Evolutionary conservation across 2,797 vertebrate species (phyloP), one percentile per base, ranked within the genome.

Genomic region (Cottoperca gobio): DNA sequence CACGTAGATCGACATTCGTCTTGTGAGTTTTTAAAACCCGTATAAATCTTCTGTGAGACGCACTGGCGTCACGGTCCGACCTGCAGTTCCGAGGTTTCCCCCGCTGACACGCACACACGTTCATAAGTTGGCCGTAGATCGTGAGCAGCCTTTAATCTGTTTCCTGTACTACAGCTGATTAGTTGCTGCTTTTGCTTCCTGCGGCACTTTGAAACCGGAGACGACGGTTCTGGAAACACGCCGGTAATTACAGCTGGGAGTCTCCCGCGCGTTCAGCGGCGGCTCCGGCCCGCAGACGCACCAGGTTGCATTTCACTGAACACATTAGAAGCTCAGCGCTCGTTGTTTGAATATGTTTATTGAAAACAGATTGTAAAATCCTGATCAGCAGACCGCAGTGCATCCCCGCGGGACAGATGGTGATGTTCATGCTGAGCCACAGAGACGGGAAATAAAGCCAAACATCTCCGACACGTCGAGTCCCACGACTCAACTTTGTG

Each of bases 381-480:
- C 78, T 54, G 70, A 77, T 71, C 71, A 69, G 85, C 53, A 69
- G 81, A 87, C 73, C 81, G 14, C 85, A 58, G 62, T 66, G 81
- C 86, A 83, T 85, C 86, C 88, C 77, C 50, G 48, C 6, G 13
- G 80, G 68, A 70, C 87, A 86, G 85, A 84, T 86, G 90, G 85
- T 50, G 70, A 72, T 68, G 60, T 76, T 64, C 73, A 67, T 75
- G 60, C 67, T 26, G 23, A 2, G 16, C n/a, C n/a, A n/a, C n/a
- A n/a, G n/a, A n/a, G n/a, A n/a, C n/a, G n/a, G n/a, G n/a, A n/a
- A n/a, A n/a, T n/a, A n/a, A n/a, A n/a, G n/a, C n/a, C n/a, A n/a
- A n/a, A n/a, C n/a, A n/a, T n/a, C n/a, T n/a, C n/a, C n/a, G n/a
- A n/a, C n/a, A n/a, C n/a, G n/a, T n/a, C n/a, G n/a, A n/a, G n/a